These are phyloP conservation scores for Morone saxatilis DNA, from an alignment of 2,113 vertebrate species.

Conservation along the genomic window DNA sequence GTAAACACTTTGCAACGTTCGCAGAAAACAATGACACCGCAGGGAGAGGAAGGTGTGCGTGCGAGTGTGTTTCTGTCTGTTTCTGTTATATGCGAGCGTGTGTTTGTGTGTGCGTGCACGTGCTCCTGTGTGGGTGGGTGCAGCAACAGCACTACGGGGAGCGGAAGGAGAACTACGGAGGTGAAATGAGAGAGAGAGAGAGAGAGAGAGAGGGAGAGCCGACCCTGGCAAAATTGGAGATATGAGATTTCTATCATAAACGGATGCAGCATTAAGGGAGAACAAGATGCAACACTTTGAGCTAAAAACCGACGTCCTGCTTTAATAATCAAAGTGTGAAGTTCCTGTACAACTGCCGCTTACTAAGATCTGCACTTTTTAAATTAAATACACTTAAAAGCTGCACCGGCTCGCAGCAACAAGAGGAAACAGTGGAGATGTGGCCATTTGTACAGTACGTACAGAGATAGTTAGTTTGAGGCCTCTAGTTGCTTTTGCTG, in stretches of 20 bases:
- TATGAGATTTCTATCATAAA: conserved; percentile 54
- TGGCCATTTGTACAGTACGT: not conserved
- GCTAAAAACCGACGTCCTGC: not conserved
- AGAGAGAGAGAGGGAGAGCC: conserved; percentile 19
- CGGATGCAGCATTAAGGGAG: conserved; percentile 39
- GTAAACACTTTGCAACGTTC: conserved; percentile 83
- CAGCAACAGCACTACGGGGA: conserved; percentile 75
- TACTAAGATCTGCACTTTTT: not conserved
- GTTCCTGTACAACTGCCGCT: not conserved
- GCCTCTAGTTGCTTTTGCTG: not conserved
- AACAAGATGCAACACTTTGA: not conserved
- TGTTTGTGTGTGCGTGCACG: conserved; percentile 11
- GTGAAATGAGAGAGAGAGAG: conserved; percentile 64
- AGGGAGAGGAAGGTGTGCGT: conserved; percentile 74
- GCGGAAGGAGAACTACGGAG: conserved; percentile 68
- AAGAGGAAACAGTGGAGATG: not conserved
- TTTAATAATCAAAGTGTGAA: conserved; percentile 6
- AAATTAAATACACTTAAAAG: not conserved
- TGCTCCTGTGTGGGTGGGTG: conserved; percentile 62
- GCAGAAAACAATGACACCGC: conserved; percentile 84
- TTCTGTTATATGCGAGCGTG: conserved; percentile 13
- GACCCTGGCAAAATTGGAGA: conserved; percentile 42
- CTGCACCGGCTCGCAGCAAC: not conserved
- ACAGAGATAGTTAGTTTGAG: not conserved
- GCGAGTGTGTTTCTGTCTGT: conserved; percentile 1